Base-by-base conservation (phyloP, 2,113 vertebrate species). In the Anoura caudifer region DNA sequence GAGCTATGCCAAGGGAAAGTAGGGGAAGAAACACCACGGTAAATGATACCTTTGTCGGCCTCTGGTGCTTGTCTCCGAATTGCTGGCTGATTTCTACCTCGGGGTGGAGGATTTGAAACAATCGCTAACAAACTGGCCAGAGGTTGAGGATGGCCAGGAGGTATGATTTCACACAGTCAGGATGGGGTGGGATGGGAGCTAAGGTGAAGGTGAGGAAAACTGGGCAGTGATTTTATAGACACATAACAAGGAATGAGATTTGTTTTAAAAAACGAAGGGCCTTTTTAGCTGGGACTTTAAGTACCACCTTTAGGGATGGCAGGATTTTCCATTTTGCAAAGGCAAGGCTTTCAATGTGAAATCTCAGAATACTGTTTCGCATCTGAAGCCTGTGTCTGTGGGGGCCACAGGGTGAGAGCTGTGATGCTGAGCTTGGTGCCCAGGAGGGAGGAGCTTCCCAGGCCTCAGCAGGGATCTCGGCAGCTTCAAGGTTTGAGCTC, bases 261-360 rank as follows among this genome's bases (percentile, higher is more conserved):
- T 61, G 65, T 94, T 5, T 79, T 50, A 72, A 90, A 95, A 80
- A 97, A 98, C 94, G 90, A 98, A 97, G 95, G 91, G 94, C 95
- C 96, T 96, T 98, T 94, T 96, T 95, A 95, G 96, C 98, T 96
- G 92, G 97, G 97, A 98, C 98, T 98, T 87, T 96, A 97, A 97
- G 97, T 94, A 92, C 97, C 97, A 95, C 95, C 0, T 0, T 97
- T 98, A 93, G 75, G 79, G 95, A 96, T 92, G 96, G 94, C 97
- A 92, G 95, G 0, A 0, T 73, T 76, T 97, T 97, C 92, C 96
- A 59, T 98, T 95, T 96, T 96, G 97, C 96, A 97, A 96, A 98
- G 97, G 97, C 70, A 70, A 96, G 95, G 96, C 89, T 98, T 94
- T 97, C 94, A 72, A 47, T 87, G 79, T 97, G 98, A 96, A 97